Conservation (phyloP, 2,888 invertebrate species). For the Tipula lateralis region DNA sequence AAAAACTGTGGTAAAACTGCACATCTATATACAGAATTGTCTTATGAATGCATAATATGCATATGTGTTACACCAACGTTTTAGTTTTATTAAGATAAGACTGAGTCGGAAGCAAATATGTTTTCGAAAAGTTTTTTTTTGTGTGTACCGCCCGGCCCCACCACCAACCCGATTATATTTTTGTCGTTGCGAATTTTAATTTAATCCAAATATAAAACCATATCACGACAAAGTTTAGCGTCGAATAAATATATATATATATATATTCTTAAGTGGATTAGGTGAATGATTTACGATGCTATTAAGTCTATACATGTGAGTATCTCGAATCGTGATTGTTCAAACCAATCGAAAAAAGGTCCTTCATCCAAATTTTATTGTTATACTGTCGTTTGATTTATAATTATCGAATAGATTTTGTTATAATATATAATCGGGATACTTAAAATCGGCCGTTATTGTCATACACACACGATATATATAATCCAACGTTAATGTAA, state of each 20-base stretch:
- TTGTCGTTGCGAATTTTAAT: neutral
- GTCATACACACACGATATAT: neutral
- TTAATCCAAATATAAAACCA: neutral
- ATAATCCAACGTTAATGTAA: neutral
- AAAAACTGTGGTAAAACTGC: neutral
- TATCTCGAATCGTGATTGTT: neutral
- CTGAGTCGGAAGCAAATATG: neutral
- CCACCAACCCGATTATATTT: neutral
- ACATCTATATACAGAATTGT: neutral
- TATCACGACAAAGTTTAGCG: neutral
- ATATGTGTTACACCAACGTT: neutral
- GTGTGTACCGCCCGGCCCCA: too few relatives aligned
- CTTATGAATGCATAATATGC: neutral
- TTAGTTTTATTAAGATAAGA: neutral
- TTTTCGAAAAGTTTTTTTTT: neutral
- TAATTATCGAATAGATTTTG: neutral
- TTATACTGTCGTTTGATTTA: neutral
- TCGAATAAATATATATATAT: neutral
- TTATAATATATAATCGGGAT: too few relatives aligned
- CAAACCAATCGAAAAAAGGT: neutral
- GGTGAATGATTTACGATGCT: neutral
- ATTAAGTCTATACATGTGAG: neutral
- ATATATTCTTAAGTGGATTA: slow-evolving; percentile 11
- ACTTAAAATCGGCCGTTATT: neutral
- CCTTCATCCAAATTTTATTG: neutral